These are phyloP conservation scores for Abrostola triplasia DNA, from an alignment of 2,888 invertebrate genomes.

Conservation along the genomic window DNA sequence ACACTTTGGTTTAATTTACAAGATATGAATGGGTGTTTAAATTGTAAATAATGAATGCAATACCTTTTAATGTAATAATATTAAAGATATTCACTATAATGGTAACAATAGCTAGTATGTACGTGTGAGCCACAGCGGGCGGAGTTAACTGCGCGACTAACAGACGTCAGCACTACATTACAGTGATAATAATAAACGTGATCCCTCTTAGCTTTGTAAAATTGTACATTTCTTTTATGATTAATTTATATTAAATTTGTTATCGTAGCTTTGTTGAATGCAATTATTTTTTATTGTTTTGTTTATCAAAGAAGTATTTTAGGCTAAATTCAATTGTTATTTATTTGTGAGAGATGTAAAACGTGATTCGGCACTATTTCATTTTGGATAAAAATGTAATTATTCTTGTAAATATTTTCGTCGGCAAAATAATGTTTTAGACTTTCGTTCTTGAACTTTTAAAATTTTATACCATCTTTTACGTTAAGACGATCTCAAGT, in stretches of 20 bases:
- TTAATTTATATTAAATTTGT: conserved; percentile 89
- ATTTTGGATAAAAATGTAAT: conserved; percentile 68
- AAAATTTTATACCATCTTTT: conserved; percentile 85
- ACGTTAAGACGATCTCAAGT: conserved; percentile 88
- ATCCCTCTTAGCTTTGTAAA: conserved; percentile 85
- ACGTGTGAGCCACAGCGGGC: conserved; percentile 56
- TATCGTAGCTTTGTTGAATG: conserved; percentile 88
- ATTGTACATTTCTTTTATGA: conserved; percentile 86
- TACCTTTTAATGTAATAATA: conserved; percentile 57
- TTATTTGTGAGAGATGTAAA: conserved; percentile 86
- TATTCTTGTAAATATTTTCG: conserved; percentile 82
- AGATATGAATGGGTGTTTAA: conserved; percentile 53
- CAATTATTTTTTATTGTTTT: conserved; percentile 89
- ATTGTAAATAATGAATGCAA: conserved; percentile 61
- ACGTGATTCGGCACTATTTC: conserved; percentile 82
- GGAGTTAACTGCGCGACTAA: conserved; percentile 60
- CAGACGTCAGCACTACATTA: conserved; percentile 68
- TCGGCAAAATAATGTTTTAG: conserved; percentile 76
- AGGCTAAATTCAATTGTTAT: conserved; percentile 88
- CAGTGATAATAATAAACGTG: conserved; percentile 84
- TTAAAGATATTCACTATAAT: conserved; percentile 61
- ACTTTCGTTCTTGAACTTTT: conserved; percentile 83
- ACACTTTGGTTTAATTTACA: conserved; percentile 50
- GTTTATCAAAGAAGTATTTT: conserved; percentile 87
- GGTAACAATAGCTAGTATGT: conserved; percentile 60